A percentile compares a stretch with the other conserved stretches of the same genome.
These are phyloP conservation scores for Cephonodes hylas DNA, from an alignment of 2,888 invertebrate species.

Conservation along the genomic window DNA sequence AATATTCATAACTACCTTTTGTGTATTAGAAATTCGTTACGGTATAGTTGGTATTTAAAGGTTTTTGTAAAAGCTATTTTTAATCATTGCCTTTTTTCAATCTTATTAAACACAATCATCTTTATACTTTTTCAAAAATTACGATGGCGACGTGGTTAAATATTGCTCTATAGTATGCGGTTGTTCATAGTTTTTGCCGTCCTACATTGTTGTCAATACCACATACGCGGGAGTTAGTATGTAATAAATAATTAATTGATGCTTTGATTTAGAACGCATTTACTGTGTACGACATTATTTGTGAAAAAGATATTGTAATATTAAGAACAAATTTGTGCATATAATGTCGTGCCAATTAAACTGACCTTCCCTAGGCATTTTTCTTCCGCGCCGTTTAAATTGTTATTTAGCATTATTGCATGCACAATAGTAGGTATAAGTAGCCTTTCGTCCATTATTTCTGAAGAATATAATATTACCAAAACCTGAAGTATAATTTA, in stretches of 20 bases:
- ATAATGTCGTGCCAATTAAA: not conserved
- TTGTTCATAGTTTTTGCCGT: conserved; percentile 48
- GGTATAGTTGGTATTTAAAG: too few relatives aligned
- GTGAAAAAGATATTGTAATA: not conserved
- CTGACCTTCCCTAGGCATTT: not conserved
- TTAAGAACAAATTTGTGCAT: not conserved
- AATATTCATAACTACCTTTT: too few relatives aligned
- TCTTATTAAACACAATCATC: not conserved
- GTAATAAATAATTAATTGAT: not conserved
- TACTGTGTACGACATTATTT: not conserved
- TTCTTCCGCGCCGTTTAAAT: not conserved
- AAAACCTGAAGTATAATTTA: not conserved
- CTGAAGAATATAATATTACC: not conserved
- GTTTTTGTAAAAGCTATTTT: too few relatives aligned
- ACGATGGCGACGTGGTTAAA: not conserved
- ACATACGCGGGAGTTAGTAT: not conserved
- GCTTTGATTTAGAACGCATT: not conserved
- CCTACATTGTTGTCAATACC: conserved; percentile 27
- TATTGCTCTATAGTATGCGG: conserved; percentile 37
- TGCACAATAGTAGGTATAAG: not conserved
- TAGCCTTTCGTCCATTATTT: not conserved
- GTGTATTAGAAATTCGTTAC: not conserved
- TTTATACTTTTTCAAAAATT: not conserved
- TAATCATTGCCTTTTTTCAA: too few relatives aligned
- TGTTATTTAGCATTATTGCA: not conserved